Evolutionary conservation across 2,888 invertebrate genomes (phyloP).

Genomic region (Antheraea yamamai): DNA sequence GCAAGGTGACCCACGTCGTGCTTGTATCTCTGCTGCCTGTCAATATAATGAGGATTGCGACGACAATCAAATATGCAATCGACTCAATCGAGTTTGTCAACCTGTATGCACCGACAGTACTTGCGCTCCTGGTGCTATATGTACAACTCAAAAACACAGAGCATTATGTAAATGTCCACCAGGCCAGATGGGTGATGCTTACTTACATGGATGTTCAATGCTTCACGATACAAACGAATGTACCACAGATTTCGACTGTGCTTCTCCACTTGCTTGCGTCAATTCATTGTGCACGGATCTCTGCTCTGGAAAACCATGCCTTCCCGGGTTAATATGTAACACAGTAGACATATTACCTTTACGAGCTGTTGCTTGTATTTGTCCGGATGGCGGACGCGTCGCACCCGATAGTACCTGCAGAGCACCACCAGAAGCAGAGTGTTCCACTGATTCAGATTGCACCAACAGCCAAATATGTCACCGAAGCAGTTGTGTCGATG

Average conservation of each 20-base stretch:
- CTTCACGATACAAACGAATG: constrained; percentile 83
- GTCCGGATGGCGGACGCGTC: constrained; percentile 90
- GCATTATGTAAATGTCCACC: constrained; percentile 89
- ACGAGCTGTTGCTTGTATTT: constrained; percentile 92
- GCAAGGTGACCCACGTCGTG: constrained; percentile 90
- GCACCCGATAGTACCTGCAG: constrained; percentile 88
- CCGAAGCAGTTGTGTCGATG: constrained; percentile 88
- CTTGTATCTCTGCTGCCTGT: constrained; percentile 91
- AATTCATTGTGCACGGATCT: constrained; percentile 89
- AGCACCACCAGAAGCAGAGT: constrained; percentile 83
- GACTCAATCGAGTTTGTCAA: constrained; percentile 90
- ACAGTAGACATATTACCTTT: constrained; percentile 90
- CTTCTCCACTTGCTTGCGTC: constrained; percentile 88
- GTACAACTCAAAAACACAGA: constrained; percentile 88
- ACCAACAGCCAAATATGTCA: constrained; percentile 87
- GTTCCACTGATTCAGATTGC: constrained; percentile 89
- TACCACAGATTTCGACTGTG: constrained; percentile 88
- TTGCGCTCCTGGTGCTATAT: constrained; percentile 90
- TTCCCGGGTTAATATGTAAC: constrained; percentile 88
- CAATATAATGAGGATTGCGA: constrained; percentile 95
- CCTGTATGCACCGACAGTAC: constrained; percentile 91
- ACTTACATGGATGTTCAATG: constrained; percentile 77
- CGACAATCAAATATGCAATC: constrained; percentile 91
- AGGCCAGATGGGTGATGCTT: constrained; percentile 91
- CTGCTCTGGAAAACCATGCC: constrained; percentile 89